Evolutionary conservation across 2,797 vertebrate genomes (phyloP).

Genomic region (Aldrovandia affinis): DNA sequence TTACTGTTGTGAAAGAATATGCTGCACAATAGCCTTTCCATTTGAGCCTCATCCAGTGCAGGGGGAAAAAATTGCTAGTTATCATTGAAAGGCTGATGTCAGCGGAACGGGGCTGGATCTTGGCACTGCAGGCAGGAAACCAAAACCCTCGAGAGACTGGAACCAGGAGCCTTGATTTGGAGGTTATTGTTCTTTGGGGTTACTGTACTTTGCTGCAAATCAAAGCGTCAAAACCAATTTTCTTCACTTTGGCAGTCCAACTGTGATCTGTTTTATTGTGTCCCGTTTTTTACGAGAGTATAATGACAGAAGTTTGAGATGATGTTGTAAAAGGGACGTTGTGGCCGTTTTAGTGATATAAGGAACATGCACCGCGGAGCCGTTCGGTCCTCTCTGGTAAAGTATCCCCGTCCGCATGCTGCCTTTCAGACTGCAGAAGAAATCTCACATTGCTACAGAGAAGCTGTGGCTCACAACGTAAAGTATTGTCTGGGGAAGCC

Average conservation of each 20-base stretch:
- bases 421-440: background rate
- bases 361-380: background rate
- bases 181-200: background rate
- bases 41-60: background rate
- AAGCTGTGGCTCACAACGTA: too few species aligned
- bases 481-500: too few species aligned
- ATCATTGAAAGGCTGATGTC: background rate
- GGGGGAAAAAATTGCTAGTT: background rate
- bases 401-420: too few species aligned
- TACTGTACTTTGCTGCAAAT: background rate
- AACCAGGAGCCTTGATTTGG: background rate
- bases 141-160: background rate
- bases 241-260: background rate
- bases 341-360: background rate
- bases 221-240: background rate
- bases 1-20: background rate
- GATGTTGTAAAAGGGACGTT: background rate
- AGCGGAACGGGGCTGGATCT: background rate
- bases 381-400: background rate
- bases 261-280: background rate
- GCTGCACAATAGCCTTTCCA: background rate
- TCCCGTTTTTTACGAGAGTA: background rate
- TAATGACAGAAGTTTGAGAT: background rate
- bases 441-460: too few species aligned
- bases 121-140: background rate